Conservation (phyloP, 2,888 invertebrate species). For the Nudaria mundana region DNA sequence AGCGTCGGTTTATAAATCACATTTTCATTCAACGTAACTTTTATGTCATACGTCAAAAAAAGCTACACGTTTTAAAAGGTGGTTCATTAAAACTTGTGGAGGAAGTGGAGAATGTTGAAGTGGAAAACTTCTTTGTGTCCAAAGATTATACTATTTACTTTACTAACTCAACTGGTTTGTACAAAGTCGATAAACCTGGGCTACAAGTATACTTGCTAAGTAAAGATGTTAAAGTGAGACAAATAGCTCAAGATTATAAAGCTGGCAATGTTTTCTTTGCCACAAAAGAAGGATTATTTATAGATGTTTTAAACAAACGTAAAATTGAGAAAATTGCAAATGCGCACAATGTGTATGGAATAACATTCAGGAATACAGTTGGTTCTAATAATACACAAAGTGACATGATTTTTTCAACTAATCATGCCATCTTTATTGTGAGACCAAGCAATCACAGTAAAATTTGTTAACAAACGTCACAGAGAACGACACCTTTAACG, state of each 20-base stretch:
- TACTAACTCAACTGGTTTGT: background rate
- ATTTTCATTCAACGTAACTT: background rate
- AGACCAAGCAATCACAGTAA: background rate
- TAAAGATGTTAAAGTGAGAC: background rate
- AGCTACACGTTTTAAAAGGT: background rate
- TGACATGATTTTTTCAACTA: background rate
- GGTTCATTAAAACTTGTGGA: background rate
- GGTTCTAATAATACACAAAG: background rate
- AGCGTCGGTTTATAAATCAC: background rate
- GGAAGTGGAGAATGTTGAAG: background rate
- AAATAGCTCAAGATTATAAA: conserved; percentile 1
- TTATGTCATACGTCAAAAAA: background rate
- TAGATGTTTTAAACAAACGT: background rate
- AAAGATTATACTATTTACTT: background rate
- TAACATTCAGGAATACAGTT: background rate
- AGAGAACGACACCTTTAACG: too few species aligned
- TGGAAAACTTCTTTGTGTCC: background rate
- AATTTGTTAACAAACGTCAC: background rate
- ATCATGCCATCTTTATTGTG: background rate
- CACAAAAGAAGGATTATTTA: background rate
- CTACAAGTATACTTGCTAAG: background rate
- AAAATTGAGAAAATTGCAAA: background rate
- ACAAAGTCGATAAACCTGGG: background rate
- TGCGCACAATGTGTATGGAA: background rate
- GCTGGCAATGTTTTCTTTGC: background rate